These are phyloP conservation scores for Arothron firmamentum DNA, from an alignment of 2,113 vertebrate species.

Conservation along the genomic window DNA sequence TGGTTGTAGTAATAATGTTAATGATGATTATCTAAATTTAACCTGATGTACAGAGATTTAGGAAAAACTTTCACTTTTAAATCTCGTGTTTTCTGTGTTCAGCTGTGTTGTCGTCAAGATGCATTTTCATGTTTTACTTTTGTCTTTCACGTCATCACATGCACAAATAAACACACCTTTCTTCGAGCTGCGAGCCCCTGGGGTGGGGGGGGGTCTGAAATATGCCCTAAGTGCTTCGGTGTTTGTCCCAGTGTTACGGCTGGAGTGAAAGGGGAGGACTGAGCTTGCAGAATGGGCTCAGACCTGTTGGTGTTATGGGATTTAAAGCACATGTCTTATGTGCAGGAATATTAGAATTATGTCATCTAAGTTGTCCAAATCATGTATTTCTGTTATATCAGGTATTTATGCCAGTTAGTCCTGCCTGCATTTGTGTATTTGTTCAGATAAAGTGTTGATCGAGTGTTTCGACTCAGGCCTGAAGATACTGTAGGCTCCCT, in stretches of 20 bases:
- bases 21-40: not conserved
- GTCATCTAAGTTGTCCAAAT: no score
- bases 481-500: no score
- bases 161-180: slow-evolving; percentile 11
- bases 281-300: slow-evolving; percentile 26
- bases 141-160: not conserved
- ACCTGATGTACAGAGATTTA: not conserved
- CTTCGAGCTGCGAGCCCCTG: not conserved
- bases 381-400: no score
- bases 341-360: not conserved
- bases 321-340: not conserved
- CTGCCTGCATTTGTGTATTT: not conserved
- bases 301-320: slow-evolving; percentile 8
- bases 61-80: not conserved
- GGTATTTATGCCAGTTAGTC: no score
- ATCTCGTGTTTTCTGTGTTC: not conserved
- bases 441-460: not conserved
- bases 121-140: slow-evolving; percentile 10
- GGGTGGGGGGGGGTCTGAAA: not conserved
- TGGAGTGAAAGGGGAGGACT: slow-evolving; percentile 5
- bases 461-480: not conserved
- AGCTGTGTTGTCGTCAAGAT: not conserved
- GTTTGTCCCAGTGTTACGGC: slow-evolving; percentile 16
- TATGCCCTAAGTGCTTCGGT: slow-evolving; percentile 5
- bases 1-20: not conserved